Conservation (phyloP, 2,797 vertebrate species). For the Lophius americanus region DNA sequence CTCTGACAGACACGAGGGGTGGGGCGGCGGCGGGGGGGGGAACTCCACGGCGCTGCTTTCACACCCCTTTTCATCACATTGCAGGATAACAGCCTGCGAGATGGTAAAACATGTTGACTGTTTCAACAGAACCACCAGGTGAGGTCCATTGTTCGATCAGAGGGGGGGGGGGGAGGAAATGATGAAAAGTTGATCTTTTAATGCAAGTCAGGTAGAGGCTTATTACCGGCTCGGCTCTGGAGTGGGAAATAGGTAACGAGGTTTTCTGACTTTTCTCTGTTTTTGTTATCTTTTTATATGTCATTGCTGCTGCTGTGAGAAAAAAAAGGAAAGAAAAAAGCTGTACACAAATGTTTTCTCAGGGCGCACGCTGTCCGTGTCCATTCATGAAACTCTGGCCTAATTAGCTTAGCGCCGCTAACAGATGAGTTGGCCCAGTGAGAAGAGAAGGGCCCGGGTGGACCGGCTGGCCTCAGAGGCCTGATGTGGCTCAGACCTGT, state of each 20-base stretch:
- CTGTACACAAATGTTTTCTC: conserved; percentile 50
- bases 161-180: conserved; percentile 50
- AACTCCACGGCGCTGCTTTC: conserved; percentile 65
- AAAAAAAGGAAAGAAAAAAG: not conserved
- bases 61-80: conserved; percentile 72
- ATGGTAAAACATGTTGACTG: conserved; percentile 70
- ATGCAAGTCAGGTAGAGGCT: conserved; percentile 65
- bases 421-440: conserved; percentile 43
- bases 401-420: conserved; percentile 61
- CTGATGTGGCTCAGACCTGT: conserved; percentile 75
- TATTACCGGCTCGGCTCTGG: conserved; percentile 50
- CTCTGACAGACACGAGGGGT: conserved; percentile 69
- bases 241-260: not conserved
- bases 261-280: conserved; percentile 9
- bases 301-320: not conserved
- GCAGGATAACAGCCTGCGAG: conserved; percentile 64
- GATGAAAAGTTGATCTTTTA: conserved; percentile 81
- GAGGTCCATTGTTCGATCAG: conserved; percentile 61
- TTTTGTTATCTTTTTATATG: not conserved
- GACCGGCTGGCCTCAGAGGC: conserved; percentile 68
- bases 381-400: conserved; percentile 52
- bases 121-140: conserved; percentile 70
- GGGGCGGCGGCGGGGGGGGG: conserved; percentile 48
- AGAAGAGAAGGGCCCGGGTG: conserved; percentile 57
- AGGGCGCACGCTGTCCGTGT: conserved; percentile 29